A percentile compares a stretch with the other conserved stretches of the same genome.
phyloP scores from a whole-genome alignment of 2,797 vertebrate species.

The Pangasius krempfi region DNA sequence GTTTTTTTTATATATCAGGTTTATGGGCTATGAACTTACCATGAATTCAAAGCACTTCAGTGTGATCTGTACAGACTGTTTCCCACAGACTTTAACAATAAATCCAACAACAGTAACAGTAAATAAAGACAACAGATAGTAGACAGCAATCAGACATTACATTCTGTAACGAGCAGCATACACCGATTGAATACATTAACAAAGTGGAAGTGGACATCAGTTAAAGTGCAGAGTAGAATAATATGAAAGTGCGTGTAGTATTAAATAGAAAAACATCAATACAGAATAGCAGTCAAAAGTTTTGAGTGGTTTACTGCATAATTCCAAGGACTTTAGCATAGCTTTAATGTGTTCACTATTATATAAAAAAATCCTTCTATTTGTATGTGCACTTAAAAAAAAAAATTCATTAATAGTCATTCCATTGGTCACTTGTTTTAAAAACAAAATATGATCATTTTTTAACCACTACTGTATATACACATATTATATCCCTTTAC shows the following conservation, averaged over 20 bases:
- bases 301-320: not conserved
- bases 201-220: not conserved
- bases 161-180: not conserved
- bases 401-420: not conserved
- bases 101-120: constrained; percentile 1
- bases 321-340: not conserved
- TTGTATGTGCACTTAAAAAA: not conserved
- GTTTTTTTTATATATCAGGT: constrained; percentile 1
- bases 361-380: not conserved
- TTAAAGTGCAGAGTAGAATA: not conserved
- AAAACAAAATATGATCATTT: too few species aligned
- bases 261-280: not conserved
- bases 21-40: not conserved
- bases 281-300: not conserved
- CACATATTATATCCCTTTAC: too few species aligned
- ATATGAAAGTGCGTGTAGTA: not conserved
- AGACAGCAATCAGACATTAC: not conserved
- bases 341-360: not conserved
- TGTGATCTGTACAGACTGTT: constrained; percentile 10
- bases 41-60: not conserved
- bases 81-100: constrained; percentile 13
- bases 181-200: not conserved
- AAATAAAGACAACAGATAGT: not conserved
- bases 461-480: too few species aligned
- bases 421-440: too few species aligned